Base-by-base conservation (phyloP, 2,113 vertebrate species). In the Python bivittatus region DNA sequence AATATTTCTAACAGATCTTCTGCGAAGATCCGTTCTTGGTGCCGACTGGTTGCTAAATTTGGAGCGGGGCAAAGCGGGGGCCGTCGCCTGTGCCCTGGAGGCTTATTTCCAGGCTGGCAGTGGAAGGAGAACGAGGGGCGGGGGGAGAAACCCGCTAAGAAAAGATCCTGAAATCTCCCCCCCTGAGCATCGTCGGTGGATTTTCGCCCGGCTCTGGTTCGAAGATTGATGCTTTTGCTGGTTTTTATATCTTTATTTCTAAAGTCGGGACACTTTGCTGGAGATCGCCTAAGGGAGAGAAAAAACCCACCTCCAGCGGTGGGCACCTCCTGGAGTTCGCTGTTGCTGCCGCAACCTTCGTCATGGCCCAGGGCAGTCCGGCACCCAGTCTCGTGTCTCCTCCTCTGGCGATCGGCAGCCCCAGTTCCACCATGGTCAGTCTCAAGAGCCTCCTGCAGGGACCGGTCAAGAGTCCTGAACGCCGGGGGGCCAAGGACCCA, bases 371-470 rank as follows among this genome's bases (percentile, higher is more conserved):
- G n/a, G 72, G 44, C 52, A 83, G 89, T 85, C 84, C 92, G 25
- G 17, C 90, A 60, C 92, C 42, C 9, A 79, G 91, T 56, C 89
- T 88, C 68, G 79, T 89, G 90, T 88, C 1, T 60, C 91, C 84
- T 53, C 68, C 94, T 87, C 29, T 93, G 23, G 92, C 89, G 27
- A 44, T 84, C 4, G 88, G 54, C 25, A 68, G 85, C 48, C 89
- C 52, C 61, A 89, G 57, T 38, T 42, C 84, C 2, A 58, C 92
- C 15, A 92, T 94, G 93, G 92, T 92, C 38, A 95, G 91, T 60
- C 64, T 94, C n/a, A 95, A 95, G 86, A 94, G 86, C 44, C 86
- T 95, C 54, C 92, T 95, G 7, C 95, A 94, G 53, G 95, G 95
- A n/a, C 94, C 95, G 33, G 92, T 93, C 86, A 95, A 94, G 93